phyloP scores from a whole-genome alignment of 2,797 vertebrate species.

The Halcyon chelicuti region DNA sequence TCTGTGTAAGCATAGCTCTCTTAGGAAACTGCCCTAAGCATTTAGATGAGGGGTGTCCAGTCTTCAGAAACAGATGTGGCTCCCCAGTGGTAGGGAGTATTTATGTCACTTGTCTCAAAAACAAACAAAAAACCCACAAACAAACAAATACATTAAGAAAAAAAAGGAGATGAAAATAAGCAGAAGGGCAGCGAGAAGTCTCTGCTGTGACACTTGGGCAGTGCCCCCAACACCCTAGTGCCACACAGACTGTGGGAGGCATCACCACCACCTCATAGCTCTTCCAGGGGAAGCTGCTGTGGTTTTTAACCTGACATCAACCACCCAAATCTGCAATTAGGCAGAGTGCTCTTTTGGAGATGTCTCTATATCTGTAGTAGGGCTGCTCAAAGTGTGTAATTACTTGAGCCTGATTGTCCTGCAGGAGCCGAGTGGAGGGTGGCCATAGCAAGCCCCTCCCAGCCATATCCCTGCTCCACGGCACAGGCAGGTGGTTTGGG shows the following conservation, averaged over 20 bases:
- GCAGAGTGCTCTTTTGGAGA: neutral
- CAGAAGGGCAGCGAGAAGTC: neutral
- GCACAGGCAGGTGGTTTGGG: neutral
- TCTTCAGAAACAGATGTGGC: neutral
- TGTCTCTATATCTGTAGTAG: neutral
- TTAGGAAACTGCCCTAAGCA: neutral
- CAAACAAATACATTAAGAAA: neutral
- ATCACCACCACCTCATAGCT: neutral
- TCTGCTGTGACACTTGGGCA: neutral
- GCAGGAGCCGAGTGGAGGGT: neutral
- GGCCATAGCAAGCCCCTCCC: neutral
- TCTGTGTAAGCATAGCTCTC: neutral
- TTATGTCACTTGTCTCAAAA: neutral
- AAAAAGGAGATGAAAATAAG: neutral
- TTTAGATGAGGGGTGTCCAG: neutral
- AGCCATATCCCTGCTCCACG: neutral
- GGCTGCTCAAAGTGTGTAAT: neutral
- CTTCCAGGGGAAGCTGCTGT: neutral
- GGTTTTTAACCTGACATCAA: neutral
- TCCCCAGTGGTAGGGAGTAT: neutral
- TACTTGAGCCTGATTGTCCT: accelerated
- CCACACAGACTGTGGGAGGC: neutral
- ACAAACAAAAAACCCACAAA: neutral
- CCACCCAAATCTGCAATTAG: neutral
- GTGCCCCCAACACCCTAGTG: neutral